Evolutionary conservation across 1,140 invertebrate species (phyloP).

Genomic region (Cyrtorhinus lividipennis): DNA sequence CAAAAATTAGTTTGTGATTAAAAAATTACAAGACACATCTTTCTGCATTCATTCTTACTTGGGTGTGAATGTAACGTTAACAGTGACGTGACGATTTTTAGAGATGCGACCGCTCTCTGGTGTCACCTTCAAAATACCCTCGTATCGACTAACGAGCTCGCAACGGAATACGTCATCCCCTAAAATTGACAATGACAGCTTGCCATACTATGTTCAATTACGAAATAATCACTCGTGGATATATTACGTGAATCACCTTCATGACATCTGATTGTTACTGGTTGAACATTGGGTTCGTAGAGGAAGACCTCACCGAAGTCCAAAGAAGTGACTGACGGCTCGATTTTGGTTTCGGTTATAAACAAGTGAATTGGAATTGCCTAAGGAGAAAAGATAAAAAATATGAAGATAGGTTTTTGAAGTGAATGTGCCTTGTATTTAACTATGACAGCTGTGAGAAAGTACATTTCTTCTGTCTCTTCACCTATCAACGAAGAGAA

Average conservation of each 20-base stretch:
- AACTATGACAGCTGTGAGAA: too few relatives aligned
- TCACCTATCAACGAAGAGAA: background rate
- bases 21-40: background rate
- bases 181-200: too few relatives aligned
- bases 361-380: background rate
- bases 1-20: background rate
- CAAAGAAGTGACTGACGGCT: background rate
- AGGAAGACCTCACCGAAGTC: background rate
- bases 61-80: background rate
- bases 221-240: background rate
- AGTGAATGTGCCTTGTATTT: too few relatives aligned
- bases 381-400: background rate
- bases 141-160: background rate
- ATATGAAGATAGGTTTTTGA: background rate
- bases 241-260: background rate
- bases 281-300: background rate
- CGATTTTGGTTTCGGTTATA: background rate
- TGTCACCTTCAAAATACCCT: background rate
- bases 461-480: too few relatives aligned
- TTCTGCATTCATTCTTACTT: background rate
- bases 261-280: background rate
- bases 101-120: background rate
- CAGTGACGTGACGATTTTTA: background rate
- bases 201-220: too few relatives aligned
- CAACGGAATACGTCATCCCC: background rate